Percentiles rank a stretch among this genome's conserved stretches.
Evolutionary conservation across 1,140 invertebrate species (phyloP).

Genomic region (Papilio helenus): DNA sequence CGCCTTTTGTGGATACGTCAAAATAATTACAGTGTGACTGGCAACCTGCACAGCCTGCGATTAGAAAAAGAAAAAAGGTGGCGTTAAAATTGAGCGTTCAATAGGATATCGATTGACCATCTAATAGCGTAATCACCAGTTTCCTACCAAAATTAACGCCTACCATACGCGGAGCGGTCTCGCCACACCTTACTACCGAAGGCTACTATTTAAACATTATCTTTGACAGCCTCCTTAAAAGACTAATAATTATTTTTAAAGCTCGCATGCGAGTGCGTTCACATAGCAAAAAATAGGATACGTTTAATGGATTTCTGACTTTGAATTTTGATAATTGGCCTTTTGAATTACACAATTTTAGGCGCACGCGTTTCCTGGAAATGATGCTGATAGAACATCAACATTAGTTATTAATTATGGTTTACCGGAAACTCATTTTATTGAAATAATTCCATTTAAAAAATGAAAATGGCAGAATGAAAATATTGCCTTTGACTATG

Average conservation of each 20-base stretch:
- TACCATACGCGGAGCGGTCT: slow-evolving; percentile 61
- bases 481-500: background rate
- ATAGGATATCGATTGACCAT: slow-evolving; percentile 75
- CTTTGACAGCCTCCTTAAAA: slow-evolving; percentile 77
- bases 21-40: slow-evolving; percentile 59
- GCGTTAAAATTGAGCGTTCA: slow-evolving; percentile 60
- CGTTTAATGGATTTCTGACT: slow-evolving; percentile 69
- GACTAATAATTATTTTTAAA: slow-evolving; percentile 74
- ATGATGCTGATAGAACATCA: background rate
- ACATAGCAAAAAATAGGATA: slow-evolving; percentile 59
- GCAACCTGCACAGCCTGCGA: slow-evolving; percentile 53
- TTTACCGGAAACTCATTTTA: background rate
- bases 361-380: slow-evolving; percentile 20
- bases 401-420: background rate
- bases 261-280: slow-evolving; percentile 59
- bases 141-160: slow-evolving; percentile 77
- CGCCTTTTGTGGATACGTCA: slow-evolving; percentile 56
- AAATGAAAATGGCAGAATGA: background rate
- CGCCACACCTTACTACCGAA: slow-evolving; percentile 58
- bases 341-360: slow-evolving; percentile 28
- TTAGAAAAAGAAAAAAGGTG: slow-evolving; percentile 53
- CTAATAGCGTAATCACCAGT: slow-evolving; percentile 78
- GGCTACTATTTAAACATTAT: slow-evolving; percentile 81
- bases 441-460: background rate
- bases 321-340: slow-evolving; percentile 57